These are phyloP conservation scores for Channallabes apus DNA, from an alignment of 2,797 vertebrate species.

Conservation along the genomic window DNA sequence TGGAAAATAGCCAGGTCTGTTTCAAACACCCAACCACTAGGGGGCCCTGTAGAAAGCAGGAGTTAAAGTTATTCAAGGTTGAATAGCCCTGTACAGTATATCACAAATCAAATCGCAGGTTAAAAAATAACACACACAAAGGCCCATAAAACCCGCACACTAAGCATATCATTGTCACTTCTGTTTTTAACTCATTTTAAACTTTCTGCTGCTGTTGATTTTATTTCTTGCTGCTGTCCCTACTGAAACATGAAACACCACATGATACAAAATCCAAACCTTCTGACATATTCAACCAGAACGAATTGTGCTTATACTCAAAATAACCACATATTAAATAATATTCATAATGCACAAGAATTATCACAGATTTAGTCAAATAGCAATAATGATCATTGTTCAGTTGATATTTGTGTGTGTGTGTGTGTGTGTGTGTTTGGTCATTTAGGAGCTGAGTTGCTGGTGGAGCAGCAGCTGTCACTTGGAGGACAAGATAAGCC, in stretches of 20 bases:
- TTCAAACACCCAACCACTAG: not conserved
- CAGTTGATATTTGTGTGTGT: not conserved
- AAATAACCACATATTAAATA: not conserved
- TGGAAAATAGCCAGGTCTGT: not conserved
- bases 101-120: not conserved
- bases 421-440: not conserved
- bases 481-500: constrained; percentile 64
- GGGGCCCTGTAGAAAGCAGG: not conserved
- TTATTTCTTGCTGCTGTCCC: too few species aligned
- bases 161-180: not conserved
- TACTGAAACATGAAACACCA: too few species aligned
- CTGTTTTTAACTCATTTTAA: too few species aligned
- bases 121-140: not conserved
- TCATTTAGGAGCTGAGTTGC: constrained; percentile 82
- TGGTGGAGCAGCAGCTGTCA: constrained; percentile 79
- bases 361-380: not conserved
- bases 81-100: not conserved
- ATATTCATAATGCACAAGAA: not conserved
- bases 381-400: not conserved
- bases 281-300: not conserved
- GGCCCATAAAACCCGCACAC: not conserved
- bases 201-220: too few species aligned
- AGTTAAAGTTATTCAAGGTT: not conserved
- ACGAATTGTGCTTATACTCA: not conserved
- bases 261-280: not conserved